Conservation (phyloP, 2,888 invertebrate genomes). For the Chydorus sphaericus region DNA sequence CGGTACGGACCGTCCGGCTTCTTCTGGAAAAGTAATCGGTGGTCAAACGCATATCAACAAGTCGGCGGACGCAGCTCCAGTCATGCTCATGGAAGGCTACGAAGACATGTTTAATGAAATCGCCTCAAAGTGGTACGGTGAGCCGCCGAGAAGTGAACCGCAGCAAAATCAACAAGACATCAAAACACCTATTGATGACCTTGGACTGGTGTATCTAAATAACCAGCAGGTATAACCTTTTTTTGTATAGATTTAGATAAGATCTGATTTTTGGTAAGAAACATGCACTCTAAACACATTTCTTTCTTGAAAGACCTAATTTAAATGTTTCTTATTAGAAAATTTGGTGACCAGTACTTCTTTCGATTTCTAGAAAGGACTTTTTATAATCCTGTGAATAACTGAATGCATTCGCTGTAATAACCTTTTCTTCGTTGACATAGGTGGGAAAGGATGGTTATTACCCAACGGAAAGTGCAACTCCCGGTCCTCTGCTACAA, state of each 20-base stretch:
- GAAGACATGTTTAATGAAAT: conserved; percentile 85
- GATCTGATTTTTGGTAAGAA: too few species aligned
- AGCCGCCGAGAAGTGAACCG: conserved; percentile 42
- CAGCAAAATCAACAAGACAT: conserved; percentile 17
- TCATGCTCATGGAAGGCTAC: conserved; percentile 30
- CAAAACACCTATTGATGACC: neutral
- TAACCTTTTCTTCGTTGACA: too few species aligned
- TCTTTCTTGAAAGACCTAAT: too few species aligned
- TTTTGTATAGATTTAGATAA: neutral
- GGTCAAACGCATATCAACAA: neutral
- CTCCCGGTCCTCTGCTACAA: neutral
- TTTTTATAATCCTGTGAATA: too few species aligned
- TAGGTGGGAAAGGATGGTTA: neutral
- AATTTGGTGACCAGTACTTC: too few species aligned
- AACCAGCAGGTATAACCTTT: conserved; percentile 7
- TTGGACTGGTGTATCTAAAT: conserved; percentile 4
- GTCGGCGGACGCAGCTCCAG: neutral
- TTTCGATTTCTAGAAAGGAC: too few species aligned
- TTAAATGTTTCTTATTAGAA: too few species aligned
- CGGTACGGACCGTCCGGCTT: too few species aligned
- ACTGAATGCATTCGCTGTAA: too few species aligned
- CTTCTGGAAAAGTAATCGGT: too few species aligned
- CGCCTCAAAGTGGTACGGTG: conserved; percentile 65
- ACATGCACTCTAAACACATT: neutral
- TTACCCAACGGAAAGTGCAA: neutral